A percentile compares a stretch with the other conserved stretches of the same genome.
These are phyloP conservation scores for Cheilosia variabilis DNA, from an alignment of 2,888 invertebrate species.

Conservation along the genomic window DNA sequence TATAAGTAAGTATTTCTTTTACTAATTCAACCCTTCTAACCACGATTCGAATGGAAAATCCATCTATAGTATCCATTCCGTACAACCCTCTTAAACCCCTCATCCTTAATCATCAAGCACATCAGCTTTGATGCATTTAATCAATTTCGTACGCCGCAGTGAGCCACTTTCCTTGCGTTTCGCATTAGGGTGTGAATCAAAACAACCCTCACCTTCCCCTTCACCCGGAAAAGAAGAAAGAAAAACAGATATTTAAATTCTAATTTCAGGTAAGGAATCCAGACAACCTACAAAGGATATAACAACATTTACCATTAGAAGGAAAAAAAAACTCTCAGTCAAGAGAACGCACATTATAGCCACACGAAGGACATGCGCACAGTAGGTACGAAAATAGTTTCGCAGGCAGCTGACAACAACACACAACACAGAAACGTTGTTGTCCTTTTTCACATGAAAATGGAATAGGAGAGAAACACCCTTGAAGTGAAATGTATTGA, in stretches of 20 bases:
- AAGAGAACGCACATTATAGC: slow-evolving; percentile 8
- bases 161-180: slow-evolving; percentile 38
- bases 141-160: slow-evolving; percentile 59
- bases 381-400: neutral
- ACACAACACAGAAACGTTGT: slow-evolving; percentile 52
- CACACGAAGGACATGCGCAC: slow-evolving; percentile 51
- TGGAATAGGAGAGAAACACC: slow-evolving; percentile 53
- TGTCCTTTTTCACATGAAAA: slow-evolving; percentile 44
- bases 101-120: slow-evolving; percentile 45
- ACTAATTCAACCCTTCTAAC: slow-evolving; percentile 19
- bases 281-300: slow-evolving; percentile 21
- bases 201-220: slow-evolving; percentile 58
- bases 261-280: slow-evolving; percentile 50
- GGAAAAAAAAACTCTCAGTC: neutral
- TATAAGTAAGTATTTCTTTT: neutral
- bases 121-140: slow-evolving; percentile 69
- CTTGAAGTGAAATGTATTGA: slow-evolving; percentile 35
- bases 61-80: slow-evolving; percentile 7
- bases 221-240: neutral
- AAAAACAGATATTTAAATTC: slow-evolving; percentile 45
- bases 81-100: neutral
- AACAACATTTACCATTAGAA: slow-evolving; percentile 36
- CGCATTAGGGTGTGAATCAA: slow-evolving; percentile 66
- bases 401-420: slow-evolving; percentile 64
- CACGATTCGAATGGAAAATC: neutral